phyloP scores from a whole-genome alignment of 2,888 invertebrate species.

The Ormyrus pomaceus region DNA sequence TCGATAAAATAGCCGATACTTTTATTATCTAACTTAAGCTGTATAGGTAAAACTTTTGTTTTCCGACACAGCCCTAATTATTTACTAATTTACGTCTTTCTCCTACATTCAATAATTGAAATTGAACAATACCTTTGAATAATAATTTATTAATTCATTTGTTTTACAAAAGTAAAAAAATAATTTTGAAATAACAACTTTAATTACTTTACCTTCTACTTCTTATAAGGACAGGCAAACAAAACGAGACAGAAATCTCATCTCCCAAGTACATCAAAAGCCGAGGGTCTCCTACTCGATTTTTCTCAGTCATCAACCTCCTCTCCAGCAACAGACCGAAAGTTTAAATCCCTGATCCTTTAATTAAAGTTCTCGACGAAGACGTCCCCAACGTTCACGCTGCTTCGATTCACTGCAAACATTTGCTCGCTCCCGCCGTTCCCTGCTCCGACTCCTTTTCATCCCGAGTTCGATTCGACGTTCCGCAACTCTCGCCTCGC shows the following conservation, averaged over 20 bases:
- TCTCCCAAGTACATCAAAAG: no score
- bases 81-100: background rate
- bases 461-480: constrained; percentile 1
- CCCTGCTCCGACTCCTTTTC: background rate
- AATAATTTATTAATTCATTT: background rate
- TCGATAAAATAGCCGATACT: background rate
- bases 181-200: no score
- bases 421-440: background rate
- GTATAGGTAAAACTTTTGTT: background rate
- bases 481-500: background rate
- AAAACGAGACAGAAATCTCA: no score
- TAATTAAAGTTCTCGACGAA: constrained; percentile 26
- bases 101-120: no score
- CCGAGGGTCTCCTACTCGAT: no score
- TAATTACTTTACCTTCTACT: no score
- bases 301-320: no score
- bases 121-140: background rate
- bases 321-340: no score
- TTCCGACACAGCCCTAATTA: background rate
- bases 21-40: constrained; percentile 17
- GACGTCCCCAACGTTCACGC: constrained; percentile 5
- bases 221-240: no score
- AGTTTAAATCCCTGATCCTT: background rate
- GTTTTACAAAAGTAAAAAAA: no score
- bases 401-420: constrained; percentile 11